These are phyloP conservation scores for Atherix ibis DNA, from an alignment of 2,888 invertebrate species.

Conservation along the genomic window DNA sequence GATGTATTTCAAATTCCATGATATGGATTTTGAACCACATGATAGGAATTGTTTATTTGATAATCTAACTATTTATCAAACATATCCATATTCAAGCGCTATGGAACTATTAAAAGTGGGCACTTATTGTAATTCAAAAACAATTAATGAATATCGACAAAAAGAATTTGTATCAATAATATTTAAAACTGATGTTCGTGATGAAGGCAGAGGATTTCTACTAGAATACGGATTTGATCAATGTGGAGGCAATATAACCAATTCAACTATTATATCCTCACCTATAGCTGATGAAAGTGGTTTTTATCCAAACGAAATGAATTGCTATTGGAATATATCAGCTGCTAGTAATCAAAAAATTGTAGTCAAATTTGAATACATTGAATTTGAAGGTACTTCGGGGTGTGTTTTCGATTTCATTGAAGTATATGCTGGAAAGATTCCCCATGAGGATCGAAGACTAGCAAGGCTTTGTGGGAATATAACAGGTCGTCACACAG, in stretches of 20 bases:
- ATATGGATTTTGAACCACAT: too few species aligned
- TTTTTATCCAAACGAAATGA: slow-evolving; percentile 23
- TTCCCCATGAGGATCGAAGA: slow-evolving; percentile 21
- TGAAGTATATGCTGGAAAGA: slow-evolving; percentile 39
- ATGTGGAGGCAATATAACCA: slow-evolving; percentile 61
- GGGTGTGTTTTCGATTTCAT: slow-evolving; percentile 43
- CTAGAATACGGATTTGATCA: slow-evolving; percentile 40
- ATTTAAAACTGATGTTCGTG: slow-evolving; percentile 3
- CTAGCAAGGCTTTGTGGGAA: slow-evolving; percentile 46
- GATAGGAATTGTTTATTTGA: slow-evolving; percentile 5
- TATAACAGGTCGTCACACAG: slow-evolving; percentile 35
- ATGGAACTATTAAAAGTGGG: slow-evolving; percentile 21
- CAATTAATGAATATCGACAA: slow-evolving; percentile 3
- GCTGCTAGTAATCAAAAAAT: slow-evolving; percentile 46
- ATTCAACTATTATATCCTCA: slow-evolving; percentile 39
- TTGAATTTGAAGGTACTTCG: slow-evolving; percentile 35
- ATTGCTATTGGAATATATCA: slow-evolving; percentile 57
- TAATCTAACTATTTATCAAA: slow-evolving; percentile 7
- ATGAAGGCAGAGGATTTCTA: slow-evolving; percentile 3
- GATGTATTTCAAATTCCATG: slow-evolving; percentile 5
- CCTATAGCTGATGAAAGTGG: slow-evolving; percentile 28
- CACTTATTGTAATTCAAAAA: slow-evolving; percentile 29
- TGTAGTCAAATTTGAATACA: slow-evolving; percentile 36
- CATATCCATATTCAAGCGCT: neutral
- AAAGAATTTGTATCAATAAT: slow-evolving; percentile 1